Evolutionary conservation across 2,888 invertebrate genomes (phyloP).

Genomic region (Napeogenes sylphis): DNA sequence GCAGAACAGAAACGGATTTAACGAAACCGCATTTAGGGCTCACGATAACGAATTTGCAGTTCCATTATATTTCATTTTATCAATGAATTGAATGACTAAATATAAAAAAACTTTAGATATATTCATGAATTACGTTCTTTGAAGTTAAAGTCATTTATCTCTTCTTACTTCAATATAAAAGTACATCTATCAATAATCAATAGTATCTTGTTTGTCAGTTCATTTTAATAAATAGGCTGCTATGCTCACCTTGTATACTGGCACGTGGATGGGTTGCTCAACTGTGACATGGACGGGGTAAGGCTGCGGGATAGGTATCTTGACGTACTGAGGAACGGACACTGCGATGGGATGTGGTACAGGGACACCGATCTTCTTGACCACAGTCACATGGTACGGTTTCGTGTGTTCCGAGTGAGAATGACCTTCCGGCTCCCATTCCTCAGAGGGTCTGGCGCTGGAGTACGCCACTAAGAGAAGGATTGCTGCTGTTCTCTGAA

Average conservation of each 20-base stretch:
- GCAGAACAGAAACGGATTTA: too few species aligned
- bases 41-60: too few species aligned
- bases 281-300: slow-evolving; percentile 84
- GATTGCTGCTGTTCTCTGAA: slow-evolving; percentile 66
- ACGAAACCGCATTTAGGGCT: too few species aligned
- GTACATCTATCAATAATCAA: too few species aligned
- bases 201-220: too few species aligned
- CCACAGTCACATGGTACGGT: slow-evolving; percentile 82
- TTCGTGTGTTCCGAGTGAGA: slow-evolving; percentile 83
- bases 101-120: too few species aligned
- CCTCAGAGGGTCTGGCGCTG: slow-evolving; percentile 60
- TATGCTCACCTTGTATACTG: slow-evolving; percentile 80
- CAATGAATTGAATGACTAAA: too few species aligned
- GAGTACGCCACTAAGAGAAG: slow-evolving; percentile 53
- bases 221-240: neutral
- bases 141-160: too few species aligned
- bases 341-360: slow-evolving; percentile 85
- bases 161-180: too few species aligned
- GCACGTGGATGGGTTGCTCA: slow-evolving; percentile 84
- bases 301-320: slow-evolving; percentile 85
- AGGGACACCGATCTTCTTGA: slow-evolving; percentile 85
- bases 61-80: too few species aligned
- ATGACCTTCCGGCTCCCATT: slow-evolving; percentile 76
- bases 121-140: too few species aligned
- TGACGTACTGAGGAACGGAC: slow-evolving; percentile 82